Conservation (phyloP, 2,113 vertebrate genomes). For the Lepidothrix coronata region DNA sequence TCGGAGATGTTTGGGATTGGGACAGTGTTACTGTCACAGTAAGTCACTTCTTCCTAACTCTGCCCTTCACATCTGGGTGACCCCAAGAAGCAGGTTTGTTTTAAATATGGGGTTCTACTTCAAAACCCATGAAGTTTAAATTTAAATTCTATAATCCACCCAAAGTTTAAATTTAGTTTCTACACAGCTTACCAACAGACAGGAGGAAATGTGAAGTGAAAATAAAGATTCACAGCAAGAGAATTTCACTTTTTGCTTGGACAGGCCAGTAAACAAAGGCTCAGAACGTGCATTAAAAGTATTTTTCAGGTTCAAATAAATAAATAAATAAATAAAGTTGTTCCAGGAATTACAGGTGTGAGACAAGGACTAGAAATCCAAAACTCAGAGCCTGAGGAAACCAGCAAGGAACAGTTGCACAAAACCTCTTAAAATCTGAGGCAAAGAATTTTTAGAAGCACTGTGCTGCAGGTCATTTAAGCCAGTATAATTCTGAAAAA, state of each 20-base stretch:
- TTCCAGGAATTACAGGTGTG: neutral
- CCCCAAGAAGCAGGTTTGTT: rapidly evolving
- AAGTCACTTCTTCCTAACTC: neutral
- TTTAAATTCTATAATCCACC: neutral
- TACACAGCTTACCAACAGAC: neutral
- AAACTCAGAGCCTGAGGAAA: neutral
- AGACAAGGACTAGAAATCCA: neutral
- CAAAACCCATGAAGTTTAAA: neutral
- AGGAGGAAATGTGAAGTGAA: neutral
- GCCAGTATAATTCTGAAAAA: neutral
- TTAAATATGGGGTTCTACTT: neutral
- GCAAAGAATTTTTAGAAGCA: neutral
- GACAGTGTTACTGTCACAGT: neutral
- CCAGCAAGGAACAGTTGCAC: neutral
- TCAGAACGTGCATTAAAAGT: neutral
- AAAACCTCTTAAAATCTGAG: neutral
- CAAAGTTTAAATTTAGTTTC: neutral
- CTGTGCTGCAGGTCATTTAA: rapidly evolving
- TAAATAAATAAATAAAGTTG: neutral
- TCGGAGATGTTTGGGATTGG: neutral
- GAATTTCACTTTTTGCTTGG: neutral
- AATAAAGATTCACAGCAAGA: neutral
- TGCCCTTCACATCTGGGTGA: neutral
- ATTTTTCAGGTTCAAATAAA: neutral
- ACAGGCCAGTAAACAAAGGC: neutral